Conservation (phyloP, 2,888 invertebrate species). For the Drosophila limbata region DNA sequence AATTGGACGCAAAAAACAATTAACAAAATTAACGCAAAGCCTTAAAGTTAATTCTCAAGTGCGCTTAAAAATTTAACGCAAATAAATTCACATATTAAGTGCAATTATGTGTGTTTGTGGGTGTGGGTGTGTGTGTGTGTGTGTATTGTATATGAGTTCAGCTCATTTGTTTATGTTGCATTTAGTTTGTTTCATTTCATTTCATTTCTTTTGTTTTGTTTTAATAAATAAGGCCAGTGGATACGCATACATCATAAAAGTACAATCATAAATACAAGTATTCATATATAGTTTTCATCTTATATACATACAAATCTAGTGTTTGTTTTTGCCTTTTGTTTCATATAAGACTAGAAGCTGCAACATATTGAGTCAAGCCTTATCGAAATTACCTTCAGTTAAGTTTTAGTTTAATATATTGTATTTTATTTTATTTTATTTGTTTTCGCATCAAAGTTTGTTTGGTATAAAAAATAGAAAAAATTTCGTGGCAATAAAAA, state of each 20-base stretch:
- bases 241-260: conserved; percentile 83
- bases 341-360: conserved; percentile 60
- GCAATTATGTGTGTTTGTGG: conserved; percentile 34
- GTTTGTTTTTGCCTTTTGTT: conserved; percentile 20
- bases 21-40: conserved; percentile 68
- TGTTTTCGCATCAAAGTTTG: conserved; percentile 33
- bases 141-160: conserved; percentile 47
- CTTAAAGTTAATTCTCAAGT: conserved; percentile 56
- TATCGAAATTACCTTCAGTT: conserved; percentile 29
- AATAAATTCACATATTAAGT: conserved; percentile 57
- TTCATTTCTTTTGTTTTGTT: conserved; percentile 35
- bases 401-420: conserved; percentile 11
- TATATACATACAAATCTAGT: conserved; percentile 50
- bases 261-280: conserved; percentile 67
- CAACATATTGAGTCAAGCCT: conserved; percentile 66
- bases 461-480: conserved; percentile 85
- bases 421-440: conserved; percentile 5
- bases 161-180: conserved; percentile 42
- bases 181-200: conserved; percentile 45
- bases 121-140: conserved; percentile 12
- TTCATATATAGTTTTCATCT: conserved; percentile 52
- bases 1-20: conserved; percentile 77
- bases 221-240: conserved; percentile 84
- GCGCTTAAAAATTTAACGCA: conserved; percentile 60
- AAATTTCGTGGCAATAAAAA: conserved; percentile 81